Evolutionary conservation across 1,140 invertebrate genomes (phyloP).

Genomic region (Drosophila micromelanica): DNA sequence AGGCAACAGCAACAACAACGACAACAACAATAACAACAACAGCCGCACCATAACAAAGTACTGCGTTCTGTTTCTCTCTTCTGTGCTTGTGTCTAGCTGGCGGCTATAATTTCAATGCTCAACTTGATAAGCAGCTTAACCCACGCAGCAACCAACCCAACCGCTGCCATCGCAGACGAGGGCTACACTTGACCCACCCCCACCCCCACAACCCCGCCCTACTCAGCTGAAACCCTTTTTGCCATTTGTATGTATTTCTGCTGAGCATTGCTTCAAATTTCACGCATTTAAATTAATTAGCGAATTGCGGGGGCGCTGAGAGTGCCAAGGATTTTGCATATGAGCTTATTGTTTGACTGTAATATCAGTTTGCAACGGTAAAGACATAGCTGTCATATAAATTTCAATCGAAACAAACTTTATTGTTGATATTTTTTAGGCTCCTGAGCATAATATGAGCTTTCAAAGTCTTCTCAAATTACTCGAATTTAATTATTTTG

Average conservation of each 20-base stretch:
- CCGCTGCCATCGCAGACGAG: slow-evolving; percentile 29
- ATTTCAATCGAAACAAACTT: too few species aligned
- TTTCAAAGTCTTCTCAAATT: too few species aligned
- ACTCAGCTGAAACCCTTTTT: slow-evolving; percentile 30
- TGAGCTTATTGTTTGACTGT: not conserved
- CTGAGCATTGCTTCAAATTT: slow-evolving; percentile 69
- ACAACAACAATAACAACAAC: slow-evolving; percentile 20
- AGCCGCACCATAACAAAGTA: slow-evolving; percentile 69
- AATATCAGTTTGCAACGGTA: not conserved
- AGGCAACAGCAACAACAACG: too few species aligned
- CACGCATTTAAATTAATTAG: slow-evolving; percentile 75
- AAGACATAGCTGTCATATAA: not conserved
- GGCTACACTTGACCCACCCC: slow-evolving; percentile 53
- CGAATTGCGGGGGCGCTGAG: slow-evolving; percentile 21
- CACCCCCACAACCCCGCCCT: not conserved
- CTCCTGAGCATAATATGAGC: too few species aligned
- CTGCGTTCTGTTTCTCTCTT: slow-evolving; percentile 59
- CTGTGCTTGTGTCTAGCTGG: slow-evolving; percentile 75
- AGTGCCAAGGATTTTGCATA: slow-evolving; percentile 16
- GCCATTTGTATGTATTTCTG: slow-evolving; percentile 47
- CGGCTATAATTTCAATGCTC: slow-evolving; percentile 83
- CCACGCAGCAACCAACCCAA: slow-evolving; percentile 51
- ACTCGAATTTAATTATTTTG: too few species aligned
- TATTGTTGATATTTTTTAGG: too few species aligned
- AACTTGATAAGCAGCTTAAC: slow-evolving; percentile 83